Base-by-base conservation (phyloP, 2,888 invertebrate species). In the Latrodectus elegans region DNA sequence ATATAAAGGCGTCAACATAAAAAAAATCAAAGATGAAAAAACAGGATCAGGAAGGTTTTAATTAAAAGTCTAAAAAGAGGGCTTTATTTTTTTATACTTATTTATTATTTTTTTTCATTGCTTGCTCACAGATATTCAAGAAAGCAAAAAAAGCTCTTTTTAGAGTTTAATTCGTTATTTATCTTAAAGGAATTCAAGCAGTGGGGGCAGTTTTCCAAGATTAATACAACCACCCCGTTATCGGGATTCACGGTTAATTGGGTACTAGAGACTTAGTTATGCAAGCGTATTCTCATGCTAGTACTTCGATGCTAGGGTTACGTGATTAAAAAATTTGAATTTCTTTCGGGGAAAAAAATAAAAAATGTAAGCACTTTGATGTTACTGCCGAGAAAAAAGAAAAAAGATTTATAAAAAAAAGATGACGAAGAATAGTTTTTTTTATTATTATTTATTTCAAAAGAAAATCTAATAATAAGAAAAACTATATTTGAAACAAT, bases 91-190 rank as follows among this genome's bases (percentile, higher is more conserved):
- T 72, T 55, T 38, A 12, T 49, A 65, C 26, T 74, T n/a, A 53
- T 49, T 15, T 38, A 53, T 81, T 49, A 0, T 12, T 71, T 81
- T 65, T 67, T 65, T 53, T 51, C 53, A 65, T 49, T 68, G 11
- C 73, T 38, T 51, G 15, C n/a, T 60, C 60, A 60, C 12, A 64
- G 51, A 65, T 15, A 72, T 73, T 22, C 26, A 53, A 68, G 51
- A 22, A 68, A 67, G 38, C 67, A 53, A 17, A 84, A 83, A 76
- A 77, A 68, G 4, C 15, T n/a, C 72, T 71, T 70, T 70, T 60
- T 60, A 52, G 71, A 75, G 53, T 82, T 81, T 87, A 87, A 81
- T 81, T 86, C 80, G 77, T 87, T 81, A 87, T 87, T 87, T 87
- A 87, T 87, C 86, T 87, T 76, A 22, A 70, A 72, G 55, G 71